Base-by-base conservation (phyloP, 1,140 invertebrate genomes). In the Melitaea cinxia region DNA sequence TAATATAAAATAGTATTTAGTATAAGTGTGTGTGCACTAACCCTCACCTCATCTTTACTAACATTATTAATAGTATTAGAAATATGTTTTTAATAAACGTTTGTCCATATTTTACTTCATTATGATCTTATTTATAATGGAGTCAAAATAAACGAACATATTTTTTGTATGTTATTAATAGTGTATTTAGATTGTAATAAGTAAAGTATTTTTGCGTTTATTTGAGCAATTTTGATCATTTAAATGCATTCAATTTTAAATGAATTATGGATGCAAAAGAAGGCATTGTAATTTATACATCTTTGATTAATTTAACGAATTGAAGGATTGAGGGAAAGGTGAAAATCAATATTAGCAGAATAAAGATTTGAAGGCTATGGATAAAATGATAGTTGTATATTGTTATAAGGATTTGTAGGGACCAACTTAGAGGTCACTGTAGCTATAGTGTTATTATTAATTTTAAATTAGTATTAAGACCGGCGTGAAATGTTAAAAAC, bases 11-110 rank as follows among this genome's bases (percentile, higher is more conserved):
- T 17, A 6, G 9, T 45, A 45, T n/a, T 4, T 19, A 45, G 1
- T 17, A 42, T 45, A 17, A 6, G 4, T 45, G 1, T 21, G 39
- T 45, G 39, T 45, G 39, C 4, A 19, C 39, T 45, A 21, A 35
- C 33, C 1, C 9, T 45, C 39, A 45, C 39, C 39, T 45, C 39
- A 45, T 45, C 39, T 35, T 9, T 45, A 45, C n/a, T 45, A 45
- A 45, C 39, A 5, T 37, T 37, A 37, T n/a, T 15, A 14, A 15
- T 37, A 37, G n/a, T 37, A n/a, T 12, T 37, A 14, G n/a, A 37
- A 37, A 15, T 37, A 14, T 3, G 35, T 37, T 37, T 37, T 45
- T 45, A 19, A 19, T 19, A 0, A 2, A 14, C 15, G 10, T 39
- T 39, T 15, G 12, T 39, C 5, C 3, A 14, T 39, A 10, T 35